Conservation (phyloP, 1,140 invertebrate genomes). For the Lineus longissimus region DNA sequence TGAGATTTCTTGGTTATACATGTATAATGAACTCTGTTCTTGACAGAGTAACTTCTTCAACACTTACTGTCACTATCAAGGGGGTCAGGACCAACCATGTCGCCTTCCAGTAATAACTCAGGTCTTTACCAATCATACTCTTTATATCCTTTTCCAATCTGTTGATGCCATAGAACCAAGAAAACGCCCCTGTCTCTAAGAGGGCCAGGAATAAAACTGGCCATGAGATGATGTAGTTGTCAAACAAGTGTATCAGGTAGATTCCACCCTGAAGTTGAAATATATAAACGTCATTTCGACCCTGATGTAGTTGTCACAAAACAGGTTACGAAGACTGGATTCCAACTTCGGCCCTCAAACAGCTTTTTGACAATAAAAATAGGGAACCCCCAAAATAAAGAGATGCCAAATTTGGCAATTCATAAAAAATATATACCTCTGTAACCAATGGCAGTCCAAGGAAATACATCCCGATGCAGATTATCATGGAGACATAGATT, state of each 20-base stretch:
- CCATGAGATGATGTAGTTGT: constrained; percentile 80
- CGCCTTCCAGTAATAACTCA: constrained; percentile 62
- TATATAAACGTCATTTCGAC: too few relatives aligned
- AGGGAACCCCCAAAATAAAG: too few relatives aligned
- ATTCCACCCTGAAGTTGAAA: constrained; percentile 61
- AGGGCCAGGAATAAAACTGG: constrained; percentile 75
- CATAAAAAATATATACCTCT: too few relatives aligned
- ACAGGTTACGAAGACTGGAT: too few relatives aligned
- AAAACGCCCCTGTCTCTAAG: constrained; percentile 63
- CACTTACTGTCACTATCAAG: constrained; percentile 65
- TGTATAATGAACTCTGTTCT: too few relatives aligned
- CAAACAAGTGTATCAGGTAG: constrained; percentile 79
- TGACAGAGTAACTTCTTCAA: background rate
- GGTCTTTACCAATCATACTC: constrained; percentile 40
- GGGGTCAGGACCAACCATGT: constrained; percentile 78
- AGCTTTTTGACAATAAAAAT: too few relatives aligned
- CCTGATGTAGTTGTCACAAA: too few relatives aligned
- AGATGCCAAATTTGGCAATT: too few relatives aligned
- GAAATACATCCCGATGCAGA: constrained; percentile 34
- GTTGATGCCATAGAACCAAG: constrained; percentile 67
- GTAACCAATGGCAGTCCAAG: constrained; percentile 46
- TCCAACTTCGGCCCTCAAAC: too few relatives aligned
- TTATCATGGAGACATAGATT: constrained; percentile 29
- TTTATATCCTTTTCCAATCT: constrained; percentile 42
- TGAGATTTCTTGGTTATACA: too few relatives aligned